Evolutionary conservation across 2,888 invertebrate genomes (phyloP).

Genomic region (Troilus luridus): DNA sequence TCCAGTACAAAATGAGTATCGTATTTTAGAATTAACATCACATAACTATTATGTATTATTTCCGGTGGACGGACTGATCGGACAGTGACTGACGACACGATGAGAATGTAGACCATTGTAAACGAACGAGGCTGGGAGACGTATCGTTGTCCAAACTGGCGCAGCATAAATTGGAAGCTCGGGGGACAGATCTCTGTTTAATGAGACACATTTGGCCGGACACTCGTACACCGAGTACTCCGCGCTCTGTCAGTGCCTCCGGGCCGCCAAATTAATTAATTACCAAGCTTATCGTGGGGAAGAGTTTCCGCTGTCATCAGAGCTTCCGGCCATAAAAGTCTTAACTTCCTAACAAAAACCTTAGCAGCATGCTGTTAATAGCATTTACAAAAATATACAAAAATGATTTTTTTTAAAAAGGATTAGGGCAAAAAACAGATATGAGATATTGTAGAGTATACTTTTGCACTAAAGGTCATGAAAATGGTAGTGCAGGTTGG

Average conservation of each 20-base stretch:
- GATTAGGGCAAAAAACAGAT: too few relatives aligned
- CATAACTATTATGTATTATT: not conserved
- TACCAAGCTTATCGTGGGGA: not conserved
- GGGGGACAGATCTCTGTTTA: conserved; percentile 11
- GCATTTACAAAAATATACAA: too few relatives aligned
- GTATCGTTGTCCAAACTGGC: not conserved
- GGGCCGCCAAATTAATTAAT: not conserved
- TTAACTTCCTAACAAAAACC: not conserved
- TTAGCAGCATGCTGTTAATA: too few relatives aligned
- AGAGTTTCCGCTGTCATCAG: not conserved
- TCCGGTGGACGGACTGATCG: not conserved
- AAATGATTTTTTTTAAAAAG: too few relatives aligned
- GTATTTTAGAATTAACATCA: not conserved
- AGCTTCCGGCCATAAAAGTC: not conserved
- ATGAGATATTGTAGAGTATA: too few relatives aligned
- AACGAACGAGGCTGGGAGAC: not conserved
- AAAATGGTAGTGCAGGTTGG: too few relatives aligned
- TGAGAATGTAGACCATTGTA: not conserved
- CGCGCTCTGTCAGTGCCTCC: not conserved
- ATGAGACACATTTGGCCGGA: conserved; percentile 31
- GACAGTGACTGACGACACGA: not conserved
- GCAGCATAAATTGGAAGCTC: not conserved
- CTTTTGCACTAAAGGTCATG: too few relatives aligned
- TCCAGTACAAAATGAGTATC: not conserved
- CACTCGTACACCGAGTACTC: not conserved